Evolutionary conservation across 2,888 invertebrate genomes (phyloP).

Genomic region (Agrotis ipsilon): DNA sequence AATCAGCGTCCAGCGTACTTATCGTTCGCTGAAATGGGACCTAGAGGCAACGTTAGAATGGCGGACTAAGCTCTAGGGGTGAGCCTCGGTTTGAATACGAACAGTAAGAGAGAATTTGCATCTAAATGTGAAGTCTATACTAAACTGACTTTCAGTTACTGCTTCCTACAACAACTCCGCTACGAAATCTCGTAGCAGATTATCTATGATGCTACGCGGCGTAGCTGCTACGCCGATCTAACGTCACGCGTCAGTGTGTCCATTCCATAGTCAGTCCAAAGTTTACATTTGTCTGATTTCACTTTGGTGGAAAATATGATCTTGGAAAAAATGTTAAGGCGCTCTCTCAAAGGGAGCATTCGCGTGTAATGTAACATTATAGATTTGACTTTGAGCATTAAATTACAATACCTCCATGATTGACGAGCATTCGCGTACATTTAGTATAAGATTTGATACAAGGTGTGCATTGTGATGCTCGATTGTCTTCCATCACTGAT

Average conservation of each 20-base stretch:
- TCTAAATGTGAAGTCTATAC: background rate
- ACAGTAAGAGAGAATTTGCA: background rate
- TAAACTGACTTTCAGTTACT: background rate
- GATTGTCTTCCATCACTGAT: too few species aligned
- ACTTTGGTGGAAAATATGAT: too few species aligned
- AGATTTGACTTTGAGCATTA: too few species aligned
- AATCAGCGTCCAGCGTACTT: background rate
- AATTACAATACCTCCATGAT: too few species aligned
- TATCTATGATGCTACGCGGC: conserved; percentile 20
- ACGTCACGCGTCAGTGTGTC: too few species aligned
- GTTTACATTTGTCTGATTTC: background rate
- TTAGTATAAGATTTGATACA: too few species aligned
- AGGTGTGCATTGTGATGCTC: too few species aligned
- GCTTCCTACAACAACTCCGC: background rate
- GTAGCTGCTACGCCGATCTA: conserved; percentile 27
- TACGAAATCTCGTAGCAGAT: conserved; percentile 41
- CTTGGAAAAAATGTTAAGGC: too few species aligned
- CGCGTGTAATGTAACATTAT: too few species aligned
- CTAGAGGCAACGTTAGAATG: conserved; percentile 12
- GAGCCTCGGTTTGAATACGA: background rate
- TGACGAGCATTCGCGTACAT: too few species aligned
- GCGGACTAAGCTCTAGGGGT: conserved; percentile 4
- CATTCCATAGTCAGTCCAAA: too few species aligned
- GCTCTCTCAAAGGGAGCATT: too few species aligned
- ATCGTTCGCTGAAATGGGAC: conserved; percentile 16